Evolutionary conservation across 2,888 invertebrate species (phyloP), one percentile per base, ranked within the genome.

Genomic region (Polydrusus pterygomalis): DNA sequence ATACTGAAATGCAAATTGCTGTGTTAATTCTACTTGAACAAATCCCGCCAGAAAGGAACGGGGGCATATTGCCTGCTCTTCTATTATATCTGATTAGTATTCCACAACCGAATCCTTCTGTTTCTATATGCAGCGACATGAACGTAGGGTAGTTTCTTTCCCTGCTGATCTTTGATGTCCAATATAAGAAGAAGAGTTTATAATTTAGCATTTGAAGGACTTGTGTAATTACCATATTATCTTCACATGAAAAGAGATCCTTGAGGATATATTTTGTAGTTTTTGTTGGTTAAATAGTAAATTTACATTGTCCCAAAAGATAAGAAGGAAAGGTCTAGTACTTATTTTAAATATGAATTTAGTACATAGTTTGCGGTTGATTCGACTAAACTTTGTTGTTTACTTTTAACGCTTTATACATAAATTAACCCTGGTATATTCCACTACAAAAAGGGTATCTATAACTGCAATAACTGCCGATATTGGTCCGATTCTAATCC

Each of bases 41-140:
- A 79, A 78, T 80, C 79, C 80, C 67, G 75, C 67, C 34, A 54
- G 63, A 75, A 58, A 70, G 67, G 71, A 65, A 70, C 25, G 69
- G 43, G 45, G 71, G 40, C 43, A 69, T 60, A 62, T 51, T 69
- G 62, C 68, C 47, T 58, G 30, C 69, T 80, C 73, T 64, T 54
- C 73, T 79, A 79, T 81, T 81, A 80, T 80, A 80, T 80, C 84
- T 83, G 80, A 84, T 85, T 85, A 84, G 84, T 85, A 85, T 85
- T 83, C 85, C 75, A 78, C 79, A 76, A 80, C 78, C 82, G 82
- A 80, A 80, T 77, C 45, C 80, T 79, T 82, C 79, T 84, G 84
- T 83, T 85, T 85, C 75, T 75, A 77, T 75, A 77, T 77, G 77
- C 72, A 75, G 58, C 71, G 67, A 51, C 74, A 70, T 70, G 69